phyloP scores from a whole-genome alignment of 2,797 vertebrate species.

The Bradypodion pumilum region DNA sequence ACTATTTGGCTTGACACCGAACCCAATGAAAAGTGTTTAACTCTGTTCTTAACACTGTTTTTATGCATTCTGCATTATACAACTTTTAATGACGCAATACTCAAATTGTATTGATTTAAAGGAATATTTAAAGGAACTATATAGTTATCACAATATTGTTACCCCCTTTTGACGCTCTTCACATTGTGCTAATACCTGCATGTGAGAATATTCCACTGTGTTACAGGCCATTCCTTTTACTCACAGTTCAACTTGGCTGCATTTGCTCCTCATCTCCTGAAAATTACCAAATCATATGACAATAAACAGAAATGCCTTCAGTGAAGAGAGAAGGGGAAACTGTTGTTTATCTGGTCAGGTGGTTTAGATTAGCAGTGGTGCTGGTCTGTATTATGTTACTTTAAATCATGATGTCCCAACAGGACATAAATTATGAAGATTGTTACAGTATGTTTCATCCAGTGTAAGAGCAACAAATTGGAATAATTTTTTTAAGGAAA shows the following conservation, averaged over 20 bases:
- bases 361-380: constrained; percentile 95
- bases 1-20: background rate
- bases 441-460: constrained; percentile 86
- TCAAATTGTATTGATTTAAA: constrained; percentile 47
- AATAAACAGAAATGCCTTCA: constrained; percentile 93
- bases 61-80: constrained; percentile 36
- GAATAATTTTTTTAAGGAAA: constrained; percentile 84
- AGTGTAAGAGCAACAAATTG: constrained; percentile 86
- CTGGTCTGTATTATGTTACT: constrained; percentile 94
- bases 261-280: constrained; percentile 72
- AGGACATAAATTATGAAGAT: constrained; percentile 90
- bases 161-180: constrained; percentile 67
- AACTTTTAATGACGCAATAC: constrained; percentile 46
- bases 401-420: constrained; percentile 94
- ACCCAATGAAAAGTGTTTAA: constrained; percentile 43
- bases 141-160: constrained; percentile 60
- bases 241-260: constrained; percentile 69
- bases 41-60: constrained; percentile 45
- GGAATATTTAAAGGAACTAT: constrained; percentile 24
- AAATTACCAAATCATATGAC: constrained; percentile 86
- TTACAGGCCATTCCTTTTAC: constrained; percentile 62
- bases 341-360: constrained; percentile 88
- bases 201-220: constrained; percentile 42
- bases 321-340: constrained; percentile 81
- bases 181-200: constrained; percentile 71